These are phyloP conservation scores for Cromileptes altivelis DNA, from an alignment of 2,113 vertebrate species.

Conservation along the genomic window DNA sequence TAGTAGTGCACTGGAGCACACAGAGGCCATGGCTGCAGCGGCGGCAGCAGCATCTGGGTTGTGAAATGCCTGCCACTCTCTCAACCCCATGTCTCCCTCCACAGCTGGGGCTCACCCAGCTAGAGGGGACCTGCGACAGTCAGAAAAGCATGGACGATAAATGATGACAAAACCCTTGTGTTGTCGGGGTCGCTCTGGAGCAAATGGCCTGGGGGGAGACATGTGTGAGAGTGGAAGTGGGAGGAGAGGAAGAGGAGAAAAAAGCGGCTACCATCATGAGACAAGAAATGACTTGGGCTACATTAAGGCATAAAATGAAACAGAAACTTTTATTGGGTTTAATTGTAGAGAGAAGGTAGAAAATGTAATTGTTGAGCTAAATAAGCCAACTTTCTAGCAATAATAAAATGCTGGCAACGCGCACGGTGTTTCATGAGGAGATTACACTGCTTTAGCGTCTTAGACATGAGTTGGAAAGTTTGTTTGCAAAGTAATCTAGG, in stretches of 20 bases:
- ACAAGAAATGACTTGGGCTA: slow-evolving; percentile 1
- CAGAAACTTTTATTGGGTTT: slow-evolving; percentile 7
- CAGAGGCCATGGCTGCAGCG: slow-evolving; percentile 43
- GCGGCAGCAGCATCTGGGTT: slow-evolving; percentile 68
- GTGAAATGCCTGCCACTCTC: slow-evolving; percentile 45
- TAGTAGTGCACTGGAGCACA: slow-evolving; percentile 66
- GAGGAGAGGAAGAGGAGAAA: neutral
- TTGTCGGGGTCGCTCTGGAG: slow-evolving; percentile 46
- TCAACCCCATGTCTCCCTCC: slow-evolving; percentile 44
- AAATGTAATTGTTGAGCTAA: neutral
- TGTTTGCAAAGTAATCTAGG: slow-evolving; percentile 68
- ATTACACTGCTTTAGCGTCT: slow-evolving; percentile 56
- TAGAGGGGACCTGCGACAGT: slow-evolving; percentile 52
- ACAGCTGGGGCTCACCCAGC: slow-evolving; percentile 76
- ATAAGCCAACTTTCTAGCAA: slow-evolving; percentile 30
- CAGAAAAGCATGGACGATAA: slow-evolving; percentile 61
- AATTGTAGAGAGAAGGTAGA: neutral
- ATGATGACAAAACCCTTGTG: slow-evolving; percentile 67
- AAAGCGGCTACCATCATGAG: neutral
- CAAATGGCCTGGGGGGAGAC: slow-evolving; percentile 36
- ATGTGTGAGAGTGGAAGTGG: neutral
- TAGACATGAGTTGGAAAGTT: slow-evolving; percentile 54
- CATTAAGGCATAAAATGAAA: slow-evolving; percentile 2
- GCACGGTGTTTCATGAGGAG: slow-evolving; percentile 26
- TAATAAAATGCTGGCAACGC: slow-evolving; percentile 10